Conservation (phyloP, 2,888 invertebrate species). For the Nomada goodeniana region DNA sequence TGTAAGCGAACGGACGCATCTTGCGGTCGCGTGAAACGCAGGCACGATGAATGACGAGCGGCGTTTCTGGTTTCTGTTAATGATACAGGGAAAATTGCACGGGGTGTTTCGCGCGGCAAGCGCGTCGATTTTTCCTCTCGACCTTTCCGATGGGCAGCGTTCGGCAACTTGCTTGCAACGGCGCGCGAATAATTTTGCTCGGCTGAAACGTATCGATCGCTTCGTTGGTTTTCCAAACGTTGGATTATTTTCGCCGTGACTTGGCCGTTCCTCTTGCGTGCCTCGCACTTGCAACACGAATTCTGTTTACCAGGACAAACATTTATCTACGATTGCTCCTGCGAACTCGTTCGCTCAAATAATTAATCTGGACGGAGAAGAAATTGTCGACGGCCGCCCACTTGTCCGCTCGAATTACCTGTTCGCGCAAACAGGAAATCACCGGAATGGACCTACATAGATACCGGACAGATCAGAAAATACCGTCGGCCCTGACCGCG, state of each 20-base stretch:
- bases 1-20: background rate
- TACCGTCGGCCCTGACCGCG: too few species aligned
- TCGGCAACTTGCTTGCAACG: background rate
- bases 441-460: too few species aligned
- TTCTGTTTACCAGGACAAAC: too few species aligned
- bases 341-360: too few species aligned
- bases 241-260: background rate
- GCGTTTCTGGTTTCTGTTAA: constrained; percentile 22
- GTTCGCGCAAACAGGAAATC: too few species aligned
- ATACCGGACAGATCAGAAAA: too few species aligned
- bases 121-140: constrained; percentile 1
- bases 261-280: background rate
- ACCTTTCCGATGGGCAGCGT: background rate
- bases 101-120: background rate
- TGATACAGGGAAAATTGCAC: constrained; percentile 21
- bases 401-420: too few species aligned
- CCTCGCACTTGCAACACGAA: background rate
- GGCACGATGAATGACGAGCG: constrained; percentile 8
- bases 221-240: background rate
- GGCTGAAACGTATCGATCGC: background rate
- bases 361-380: too few species aligned
- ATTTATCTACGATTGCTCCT: too few species aligned
- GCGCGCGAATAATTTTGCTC: background rate
- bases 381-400: too few species aligned
- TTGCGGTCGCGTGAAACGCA: constrained; percentile 18